Base-by-base conservation (phyloP, 2,113 vertebrate genomes). In the Phyllostomus discolor region DNA sequence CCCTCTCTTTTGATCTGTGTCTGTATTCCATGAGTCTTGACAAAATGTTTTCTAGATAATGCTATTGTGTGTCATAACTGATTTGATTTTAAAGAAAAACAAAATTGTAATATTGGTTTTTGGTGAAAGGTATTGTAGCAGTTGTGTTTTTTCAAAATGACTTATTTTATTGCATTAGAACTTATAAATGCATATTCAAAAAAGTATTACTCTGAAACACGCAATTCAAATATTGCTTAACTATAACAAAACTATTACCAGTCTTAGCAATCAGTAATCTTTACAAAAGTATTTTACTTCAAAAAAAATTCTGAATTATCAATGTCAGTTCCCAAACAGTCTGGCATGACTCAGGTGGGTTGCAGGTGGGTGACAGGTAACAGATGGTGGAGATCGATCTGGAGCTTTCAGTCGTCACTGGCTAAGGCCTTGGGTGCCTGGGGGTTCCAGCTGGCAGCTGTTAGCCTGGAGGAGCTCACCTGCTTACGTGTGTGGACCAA, bases 1-100 rank as follows among this genome's bases (percentile, higher is more conserved):
- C 76, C 91, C 90, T 93, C 90, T 91, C 97, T 97, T 41, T 97
- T 92, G 95, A 94, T 79, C 94, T 97, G 97, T 98, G 95, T 98
- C 98, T 97, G 94, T 90, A 95, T 93, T 96, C 97, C 90, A 31
- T 88, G 67, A 97, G 82, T 93, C 95, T 50, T 85, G 84, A 96
- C 52, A 59, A 76, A 79, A 20, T 95, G 54, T 94, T 97, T 97
- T 87, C 88, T 95, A 89, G 64, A 84, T 88, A 54, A 82, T 97
- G 57, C 46, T 95, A 35, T 48, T 91, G 69, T 93, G 48, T 82
- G 31, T 91, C 24, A 35, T 86, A 73, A 75, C 31, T 88, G 73
- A 26, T 83, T 76, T 85, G 88, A 95, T 92, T 94, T 95, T 91
- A 91, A 95, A 97, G 85, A 80, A 89, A 96, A 94, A 92, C 72